Percentiles rank a stretch among this genome's conserved stretches.
These are phyloP conservation scores for Ophthalmolycus amberensis DNA, from an alignment of 2,113 vertebrate genomes.

Conservation along the genomic window DNA sequence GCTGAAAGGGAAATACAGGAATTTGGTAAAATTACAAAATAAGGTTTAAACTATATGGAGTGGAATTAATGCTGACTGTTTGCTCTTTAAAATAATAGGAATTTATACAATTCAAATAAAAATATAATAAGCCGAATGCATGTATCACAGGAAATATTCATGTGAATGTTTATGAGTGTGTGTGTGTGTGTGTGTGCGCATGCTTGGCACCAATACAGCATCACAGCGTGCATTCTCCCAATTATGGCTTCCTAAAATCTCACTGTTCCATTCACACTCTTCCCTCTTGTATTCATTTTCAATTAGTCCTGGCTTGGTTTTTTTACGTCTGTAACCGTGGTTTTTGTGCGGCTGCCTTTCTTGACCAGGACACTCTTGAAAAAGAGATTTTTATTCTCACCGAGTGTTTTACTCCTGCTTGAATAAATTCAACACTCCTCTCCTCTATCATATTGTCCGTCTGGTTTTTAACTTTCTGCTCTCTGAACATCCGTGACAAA, in stretches of 20 bases:
- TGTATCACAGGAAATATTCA: neutral
- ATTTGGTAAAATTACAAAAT: slow-evolving; percentile 14
- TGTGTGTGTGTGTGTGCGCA: neutral
- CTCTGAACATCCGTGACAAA: neutral
- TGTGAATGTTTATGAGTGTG: neutral
- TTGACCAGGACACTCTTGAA: neutral
- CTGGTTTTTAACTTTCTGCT: neutral
- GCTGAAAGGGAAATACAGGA: neutral
- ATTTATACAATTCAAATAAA: neutral
- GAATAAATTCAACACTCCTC: neutral
- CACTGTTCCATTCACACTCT: slow-evolving; percentile 1
- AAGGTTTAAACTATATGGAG: slow-evolving; percentile 5
- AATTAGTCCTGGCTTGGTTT: neutral
- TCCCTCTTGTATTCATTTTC: neutral
- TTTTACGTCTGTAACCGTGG: neutral
- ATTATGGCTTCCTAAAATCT: neutral
- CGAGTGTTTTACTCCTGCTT: neutral
- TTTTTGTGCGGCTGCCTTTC: neutral
- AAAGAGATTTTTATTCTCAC: too few species aligned
- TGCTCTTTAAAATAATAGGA: neutral
- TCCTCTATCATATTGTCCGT: neutral
- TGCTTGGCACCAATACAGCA: neutral
- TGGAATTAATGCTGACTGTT: neutral
- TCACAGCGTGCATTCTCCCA: neutral
- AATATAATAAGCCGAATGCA: neutral